Conservation (phyloP, 2,888 invertebrate species). For the Pyrochroa serraticornis region DNA sequence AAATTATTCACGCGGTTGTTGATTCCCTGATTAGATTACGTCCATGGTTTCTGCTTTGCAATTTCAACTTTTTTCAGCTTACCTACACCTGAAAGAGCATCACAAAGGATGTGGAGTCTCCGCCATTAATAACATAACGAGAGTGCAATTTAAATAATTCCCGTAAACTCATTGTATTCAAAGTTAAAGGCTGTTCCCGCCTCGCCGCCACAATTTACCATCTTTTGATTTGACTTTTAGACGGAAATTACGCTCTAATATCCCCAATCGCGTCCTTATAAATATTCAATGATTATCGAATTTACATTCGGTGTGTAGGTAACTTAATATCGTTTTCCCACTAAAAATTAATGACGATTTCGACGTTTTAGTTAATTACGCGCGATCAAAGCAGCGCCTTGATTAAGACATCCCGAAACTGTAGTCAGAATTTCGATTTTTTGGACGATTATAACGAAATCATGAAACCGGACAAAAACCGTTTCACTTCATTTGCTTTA, state of each 20-base stretch:
- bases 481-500: constrained; percentile 1
- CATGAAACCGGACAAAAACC: not conserved
- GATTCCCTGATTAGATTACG: too few species aligned
- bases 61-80: not conserved
- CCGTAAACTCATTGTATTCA: constrained; percentile 24
- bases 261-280: constrained; percentile 12
- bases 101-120: constrained; percentile 4
- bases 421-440: not conserved
- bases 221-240: too few species aligned
- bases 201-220: not conserved
- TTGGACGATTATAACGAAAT: not conserved
- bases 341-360: constrained; percentile 14
- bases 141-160: constrained; percentile 23
- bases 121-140: constrained; percentile 22
- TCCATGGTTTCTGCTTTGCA: too few species aligned
- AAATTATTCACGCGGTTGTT: too few species aligned
- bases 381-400: constrained; percentile 9
- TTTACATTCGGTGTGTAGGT: constrained; percentile 15
- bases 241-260: not conserved
- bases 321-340: constrained; percentile 14
- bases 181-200: not conserved
- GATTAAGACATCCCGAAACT: not conserved
- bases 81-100: constrained; percentile 4
- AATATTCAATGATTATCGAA: constrained; percentile 12
- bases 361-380: constrained; percentile 9